Evolutionary conservation across 1,140 invertebrate species (phyloP).

Genomic region (Himalopsyche phryganea): DNA sequence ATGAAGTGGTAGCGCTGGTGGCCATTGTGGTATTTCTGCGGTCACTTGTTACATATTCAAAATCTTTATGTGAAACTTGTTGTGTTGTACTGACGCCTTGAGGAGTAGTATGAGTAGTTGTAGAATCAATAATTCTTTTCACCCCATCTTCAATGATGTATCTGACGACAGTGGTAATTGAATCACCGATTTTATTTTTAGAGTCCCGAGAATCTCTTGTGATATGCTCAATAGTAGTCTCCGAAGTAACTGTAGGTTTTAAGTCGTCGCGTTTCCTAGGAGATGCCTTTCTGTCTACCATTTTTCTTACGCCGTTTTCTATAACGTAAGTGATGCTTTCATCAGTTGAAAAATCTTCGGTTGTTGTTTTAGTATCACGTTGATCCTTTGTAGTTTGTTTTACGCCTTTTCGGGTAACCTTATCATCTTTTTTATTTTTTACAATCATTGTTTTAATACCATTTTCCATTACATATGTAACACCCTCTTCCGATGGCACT

Average conservation of each 20-base stretch:
- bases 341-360: conserved; percentile 37
- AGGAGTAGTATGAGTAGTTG: neutral
- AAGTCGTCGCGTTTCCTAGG: neutral
- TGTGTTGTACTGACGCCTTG: neutral
- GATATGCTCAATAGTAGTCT: no score
- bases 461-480: conserved; percentile 26
- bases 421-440: conserved; percentile 7
- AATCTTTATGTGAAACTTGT: no score
- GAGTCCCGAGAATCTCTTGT: no score
- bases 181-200: neutral
- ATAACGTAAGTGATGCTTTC: conserved; percentile 36
- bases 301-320: conserved; percentile 22
- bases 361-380: conserved; percentile 3
- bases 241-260: no score
- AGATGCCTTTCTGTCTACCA: neutral
- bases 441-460: conserved; percentile 26
- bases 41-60: no score
- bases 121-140: conserved; percentile 7
- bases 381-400: conserved; percentile 4
- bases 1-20: no score
- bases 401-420: conserved; percentile 4
- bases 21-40: no score
- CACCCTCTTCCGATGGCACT: neutral
- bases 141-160: conserved; percentile 42
- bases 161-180: conserved; percentile 37